Evolutionary conservation across 2,113 vertebrate species (phyloP).

Genomic region (Lepisosteus oculatus): DNA sequence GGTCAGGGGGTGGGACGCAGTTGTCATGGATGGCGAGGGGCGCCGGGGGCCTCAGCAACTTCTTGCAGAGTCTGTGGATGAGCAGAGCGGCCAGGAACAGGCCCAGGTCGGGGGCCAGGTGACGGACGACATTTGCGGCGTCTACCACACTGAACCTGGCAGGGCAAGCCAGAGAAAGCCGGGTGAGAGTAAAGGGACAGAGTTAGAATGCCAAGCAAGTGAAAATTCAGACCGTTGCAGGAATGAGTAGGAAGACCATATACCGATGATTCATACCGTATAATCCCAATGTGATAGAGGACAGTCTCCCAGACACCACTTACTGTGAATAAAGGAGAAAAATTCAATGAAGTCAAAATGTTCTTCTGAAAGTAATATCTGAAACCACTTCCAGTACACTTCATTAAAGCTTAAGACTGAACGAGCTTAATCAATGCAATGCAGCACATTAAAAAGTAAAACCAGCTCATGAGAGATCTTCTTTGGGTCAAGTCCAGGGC

Average conservation of each 20-base stretch:
- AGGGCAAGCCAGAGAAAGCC: not conserved
- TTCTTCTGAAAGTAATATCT: not conserved
- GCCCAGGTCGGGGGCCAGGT: slow-evolving; percentile 60
- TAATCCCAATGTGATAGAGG: slow-evolving; percentile 65
- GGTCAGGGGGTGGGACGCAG: slow-evolving; percentile 31
- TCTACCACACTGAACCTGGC: slow-evolving; percentile 63
- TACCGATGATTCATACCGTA: slow-evolving; percentile 51
- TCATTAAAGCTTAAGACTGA: too few species aligned
- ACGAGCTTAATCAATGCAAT: not conserved
- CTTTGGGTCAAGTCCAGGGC: not conserved
- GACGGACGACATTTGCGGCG: slow-evolving; percentile 52
- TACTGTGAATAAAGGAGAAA: slow-evolving; percentile 41
- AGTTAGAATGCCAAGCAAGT: not conserved
- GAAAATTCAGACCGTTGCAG: not conserved
- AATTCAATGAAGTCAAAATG: not conserved
- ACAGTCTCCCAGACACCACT: slow-evolving; percentile 58
- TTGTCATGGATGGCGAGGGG: slow-evolving; percentile 46
- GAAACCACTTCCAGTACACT: not conserved
- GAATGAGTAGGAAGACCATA: not conserved
- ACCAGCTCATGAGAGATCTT: not conserved
- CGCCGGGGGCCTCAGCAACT: slow-evolving; percentile 34
- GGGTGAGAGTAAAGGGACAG: not conserved
- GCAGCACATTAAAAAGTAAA: not conserved
- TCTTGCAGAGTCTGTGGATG: slow-evolving; percentile 51
- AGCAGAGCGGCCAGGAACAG: slow-evolving; percentile 50